Percentiles rank a stretch among this genome's conserved stretches.
Evolutionary conservation across 2,888 invertebrate species (phyloP).

Genomic region (Rugalucina vietnamica): DNA sequence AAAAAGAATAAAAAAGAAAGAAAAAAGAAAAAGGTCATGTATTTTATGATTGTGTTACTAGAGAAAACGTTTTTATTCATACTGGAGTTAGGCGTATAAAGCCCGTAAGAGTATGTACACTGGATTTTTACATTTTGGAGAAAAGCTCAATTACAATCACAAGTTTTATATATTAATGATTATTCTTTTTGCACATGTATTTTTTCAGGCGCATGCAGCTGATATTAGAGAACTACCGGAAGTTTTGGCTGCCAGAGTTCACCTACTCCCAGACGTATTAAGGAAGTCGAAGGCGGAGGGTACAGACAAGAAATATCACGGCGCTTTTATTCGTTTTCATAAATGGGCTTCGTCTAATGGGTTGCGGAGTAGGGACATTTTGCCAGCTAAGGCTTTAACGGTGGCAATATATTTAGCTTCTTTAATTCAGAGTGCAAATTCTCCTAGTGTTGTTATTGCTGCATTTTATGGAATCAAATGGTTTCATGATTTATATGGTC

Average conservation of each 20-base stretch:
- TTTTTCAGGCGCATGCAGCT: slow-evolving; percentile 21
- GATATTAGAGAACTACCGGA: slow-evolving; percentile 18
- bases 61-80: too few relatives aligned
- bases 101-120: too few relatives aligned
- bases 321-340: not conserved
- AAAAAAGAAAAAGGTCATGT: too few relatives aligned
- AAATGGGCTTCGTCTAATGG: slow-evolving; percentile 24
- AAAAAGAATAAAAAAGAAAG: too few relatives aligned
- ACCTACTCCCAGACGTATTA: slow-evolving; percentile 26
- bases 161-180: not conserved
- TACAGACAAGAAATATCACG: slow-evolving; percentile 16
- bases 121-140: too few relatives aligned
- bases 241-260: slow-evolving; percentile 33
- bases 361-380: slow-evolving; percentile 25
- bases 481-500: slow-evolving; percentile 18
- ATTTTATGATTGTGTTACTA: too few relatives aligned
- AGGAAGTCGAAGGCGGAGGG: slow-evolving; percentile 5
- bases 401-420: slow-evolving; percentile 33
- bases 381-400: slow-evolving; percentile 11
- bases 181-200: not conserved
- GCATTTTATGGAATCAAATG: slow-evolving; percentile 36
- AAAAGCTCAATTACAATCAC: too few relatives aligned
- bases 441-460: slow-evolving; percentile 22
- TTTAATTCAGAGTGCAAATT: slow-evolving; percentile 22
- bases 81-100: too few relatives aligned